Evolutionary conservation across 2,888 invertebrate genomes (phyloP).

Genomic region (Drosophila rubida): DNA sequence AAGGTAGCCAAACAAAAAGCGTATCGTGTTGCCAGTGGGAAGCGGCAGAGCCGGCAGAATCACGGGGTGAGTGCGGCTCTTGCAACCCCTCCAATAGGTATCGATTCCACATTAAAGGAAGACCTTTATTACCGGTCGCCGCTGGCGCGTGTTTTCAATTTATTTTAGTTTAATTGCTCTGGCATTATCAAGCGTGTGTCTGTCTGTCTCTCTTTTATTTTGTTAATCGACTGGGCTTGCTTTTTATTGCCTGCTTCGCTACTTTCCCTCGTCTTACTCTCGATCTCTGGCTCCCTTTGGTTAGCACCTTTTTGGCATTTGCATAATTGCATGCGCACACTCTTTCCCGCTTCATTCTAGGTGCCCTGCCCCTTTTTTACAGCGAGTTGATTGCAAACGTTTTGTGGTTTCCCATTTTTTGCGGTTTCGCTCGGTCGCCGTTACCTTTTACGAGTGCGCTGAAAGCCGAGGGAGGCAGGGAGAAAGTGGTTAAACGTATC

Average conservation of each 20-base stretch:
- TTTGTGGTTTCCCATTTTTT: slow-evolving; percentile 75
- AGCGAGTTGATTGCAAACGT: slow-evolving; percentile 57
- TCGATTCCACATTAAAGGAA: slow-evolving; percentile 68
- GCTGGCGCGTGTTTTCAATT: slow-evolving; percentile 65
- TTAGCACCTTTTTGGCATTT: slow-evolving; percentile 52
- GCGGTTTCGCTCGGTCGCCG: slow-evolving; percentile 64
- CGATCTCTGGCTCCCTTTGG: slow-evolving; percentile 9
- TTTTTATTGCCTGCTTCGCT: slow-evolving; percentile 35
- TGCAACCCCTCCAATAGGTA: slow-evolving; percentile 28
- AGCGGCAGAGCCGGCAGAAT: slow-evolving; percentile 1
- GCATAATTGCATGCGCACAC: slow-evolving; percentile 67
- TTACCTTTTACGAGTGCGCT: slow-evolving; percentile 46
- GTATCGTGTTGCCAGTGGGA: slow-evolving; percentile 50
- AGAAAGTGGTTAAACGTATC: slow-evolving; percentile 54
- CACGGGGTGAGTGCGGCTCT: neutral
- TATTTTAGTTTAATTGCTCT: slow-evolving; percentile 64
- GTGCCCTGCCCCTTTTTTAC: slow-evolving; percentile 20
- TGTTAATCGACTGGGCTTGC: slow-evolving; percentile 22
- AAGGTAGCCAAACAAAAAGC: slow-evolving; percentile 30
- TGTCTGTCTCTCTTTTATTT: slow-evolving; percentile 3
- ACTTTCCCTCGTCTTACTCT: neutral
- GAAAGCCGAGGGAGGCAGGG: slow-evolving; percentile 21
- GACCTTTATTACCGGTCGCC: slow-evolving; percentile 23
- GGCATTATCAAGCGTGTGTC: slow-evolving; percentile 24
- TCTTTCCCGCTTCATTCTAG: slow-evolving; percentile 19